Conservation (phyloP, 2,113 vertebrate genomes). For the Arothron firmamentum region DNA sequence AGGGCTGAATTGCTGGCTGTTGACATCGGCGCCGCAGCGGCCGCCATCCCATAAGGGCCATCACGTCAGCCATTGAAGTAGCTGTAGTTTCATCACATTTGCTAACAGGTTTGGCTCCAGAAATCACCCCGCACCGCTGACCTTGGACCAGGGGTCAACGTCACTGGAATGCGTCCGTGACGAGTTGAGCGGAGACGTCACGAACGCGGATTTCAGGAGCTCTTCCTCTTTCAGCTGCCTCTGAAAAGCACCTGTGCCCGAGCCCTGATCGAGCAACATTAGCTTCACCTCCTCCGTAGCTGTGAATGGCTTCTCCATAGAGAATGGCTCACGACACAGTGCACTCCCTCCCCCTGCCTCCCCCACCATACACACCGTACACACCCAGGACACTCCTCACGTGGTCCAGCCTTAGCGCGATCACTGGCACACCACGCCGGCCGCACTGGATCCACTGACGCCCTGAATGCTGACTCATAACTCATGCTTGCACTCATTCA, state of each 20-base stretch:
- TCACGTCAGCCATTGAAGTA: conserved; percentile 51
- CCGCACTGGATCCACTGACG: conserved; percentile 55
- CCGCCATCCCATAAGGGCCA: conserved; percentile 39
- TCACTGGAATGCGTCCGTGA: conserved; percentile 50
- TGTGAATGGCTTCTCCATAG: conserved; percentile 69
- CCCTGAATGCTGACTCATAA: conserved; percentile 63
- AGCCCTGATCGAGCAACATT: conserved; percentile 25
- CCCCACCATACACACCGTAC: conserved; percentile 32
- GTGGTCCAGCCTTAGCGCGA: conserved; percentile 25
- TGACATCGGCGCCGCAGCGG: conserved; percentile 41
- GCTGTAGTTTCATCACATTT: conserved; percentile 52
- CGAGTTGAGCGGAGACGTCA: conserved; percentile 33
- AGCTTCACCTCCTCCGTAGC: conserved; percentile 37
- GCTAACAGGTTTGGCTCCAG: conserved; percentile 40
- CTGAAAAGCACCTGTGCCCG: conserved; percentile 54
- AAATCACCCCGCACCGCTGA: conserved; percentile 35
- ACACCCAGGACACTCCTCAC: conserved; percentile 30
- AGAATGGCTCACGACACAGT: conserved; percentile 59
- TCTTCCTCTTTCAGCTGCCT: conserved; percentile 47
- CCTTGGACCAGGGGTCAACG: conserved; percentile 50
- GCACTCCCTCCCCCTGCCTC: conserved; percentile 29
- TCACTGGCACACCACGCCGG: conserved; percentile 40
- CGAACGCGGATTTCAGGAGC: conserved; percentile 17
- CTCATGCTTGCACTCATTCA: conserved; percentile 77
- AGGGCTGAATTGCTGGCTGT: conserved; percentile 63